Evolutionary conservation across 92 coral and sea anemone species (phyloP).

Genomic region (Anthopleura xanthogrammica): DNA sequence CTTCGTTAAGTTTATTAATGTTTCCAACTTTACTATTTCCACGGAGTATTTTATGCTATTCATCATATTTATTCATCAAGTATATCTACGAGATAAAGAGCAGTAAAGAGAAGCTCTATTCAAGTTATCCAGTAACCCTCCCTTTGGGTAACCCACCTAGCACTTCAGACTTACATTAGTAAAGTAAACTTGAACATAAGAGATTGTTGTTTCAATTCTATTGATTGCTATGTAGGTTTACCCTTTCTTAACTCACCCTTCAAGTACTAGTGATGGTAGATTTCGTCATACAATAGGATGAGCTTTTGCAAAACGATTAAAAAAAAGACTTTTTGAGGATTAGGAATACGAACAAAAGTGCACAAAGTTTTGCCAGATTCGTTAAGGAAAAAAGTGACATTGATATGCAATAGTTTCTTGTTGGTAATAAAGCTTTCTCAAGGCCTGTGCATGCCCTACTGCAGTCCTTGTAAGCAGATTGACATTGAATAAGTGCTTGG

Average conservation of each 20-base stretch:
- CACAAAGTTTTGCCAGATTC: too few species aligned
- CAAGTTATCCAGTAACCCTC: neutral
- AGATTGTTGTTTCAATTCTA: neutral
- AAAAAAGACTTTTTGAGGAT: neutral
- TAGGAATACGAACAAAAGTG: too few species aligned
- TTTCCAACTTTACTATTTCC: neutral
- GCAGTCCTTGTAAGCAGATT: too few species aligned
- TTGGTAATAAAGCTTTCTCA: too few species aligned
- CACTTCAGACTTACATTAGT: neutral
- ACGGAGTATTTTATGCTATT: slow-evolving; percentile 5
- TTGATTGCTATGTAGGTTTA: neutral
- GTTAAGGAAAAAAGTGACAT: too few species aligned
- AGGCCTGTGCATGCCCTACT: too few species aligned
- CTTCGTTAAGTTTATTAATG: slow-evolving; percentile 1
- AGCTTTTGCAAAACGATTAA: neutral
- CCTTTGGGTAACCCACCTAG: neutral
- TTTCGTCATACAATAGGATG: neutral
- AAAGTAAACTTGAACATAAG: neutral
- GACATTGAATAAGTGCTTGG: neutral
- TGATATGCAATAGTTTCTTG: too few species aligned
- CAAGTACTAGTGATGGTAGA: neutral
- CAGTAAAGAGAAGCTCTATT: neutral
- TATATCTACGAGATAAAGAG: neutral
- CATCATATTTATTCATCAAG: neutral
- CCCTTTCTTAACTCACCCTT: neutral